phyloP scores from a whole-genome alignment of 2,113 vertebrate species.

The Chaenocephalus aceratus region DNA sequence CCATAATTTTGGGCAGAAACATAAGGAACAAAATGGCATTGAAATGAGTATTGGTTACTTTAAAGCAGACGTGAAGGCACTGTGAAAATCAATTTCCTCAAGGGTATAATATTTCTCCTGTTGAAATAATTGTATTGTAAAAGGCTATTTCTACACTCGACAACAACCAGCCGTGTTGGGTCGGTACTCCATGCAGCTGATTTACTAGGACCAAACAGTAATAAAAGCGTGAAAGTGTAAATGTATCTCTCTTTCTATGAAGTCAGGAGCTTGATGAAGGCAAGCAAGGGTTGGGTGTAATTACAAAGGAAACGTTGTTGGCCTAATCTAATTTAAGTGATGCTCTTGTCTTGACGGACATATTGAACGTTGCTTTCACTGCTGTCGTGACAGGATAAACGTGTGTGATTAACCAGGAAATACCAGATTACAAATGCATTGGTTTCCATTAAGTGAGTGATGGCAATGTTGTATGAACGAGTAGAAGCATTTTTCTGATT shows the following conservation, averaged over 20 bases:
- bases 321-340: constrained; percentile 52
- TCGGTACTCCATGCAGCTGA: neutral
- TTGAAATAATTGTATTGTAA: constrained; percentile 11
- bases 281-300: constrained; percentile 18
- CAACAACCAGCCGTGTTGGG: neutral
- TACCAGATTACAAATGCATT: neutral
- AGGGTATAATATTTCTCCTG: constrained; percentile 1
- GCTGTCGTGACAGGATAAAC: neutral
- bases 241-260: neutral
- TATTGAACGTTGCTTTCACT: neutral
- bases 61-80: neutral
- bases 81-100: constrained; percentile 10
- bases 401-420: constrained; percentile 11
- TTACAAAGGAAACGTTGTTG: constrained; percentile 24
- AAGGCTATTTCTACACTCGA: neutral
- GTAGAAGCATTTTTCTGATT: neutral
- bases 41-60: constrained; percentile 16
- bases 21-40: constrained; percentile 9
- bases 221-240: constrained; percentile 19
- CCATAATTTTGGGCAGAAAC: neutral
- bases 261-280: neutral
- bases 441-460: neutral
- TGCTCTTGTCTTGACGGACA: constrained; percentile 8
- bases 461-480: neutral
- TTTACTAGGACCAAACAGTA: neutral